Conservation (phyloP, 2,113 vertebrate species). For the Reinhardtius hippoglossoides region DNA sequence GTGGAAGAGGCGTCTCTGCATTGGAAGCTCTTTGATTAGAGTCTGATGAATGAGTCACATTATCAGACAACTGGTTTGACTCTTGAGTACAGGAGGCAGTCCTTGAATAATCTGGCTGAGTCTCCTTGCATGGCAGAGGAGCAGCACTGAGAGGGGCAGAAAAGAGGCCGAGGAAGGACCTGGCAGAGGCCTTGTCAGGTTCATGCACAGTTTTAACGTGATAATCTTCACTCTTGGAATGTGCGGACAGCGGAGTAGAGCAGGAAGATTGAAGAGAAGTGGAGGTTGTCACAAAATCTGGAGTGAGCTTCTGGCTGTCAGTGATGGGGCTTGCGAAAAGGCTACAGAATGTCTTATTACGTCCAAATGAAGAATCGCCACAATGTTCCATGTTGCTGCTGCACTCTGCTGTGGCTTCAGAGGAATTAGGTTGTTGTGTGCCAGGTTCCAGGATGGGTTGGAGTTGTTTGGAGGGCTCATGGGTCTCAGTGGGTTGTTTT, state of each 20-base stretch:
- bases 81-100: background rate
- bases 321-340: constrained; percentile 80
- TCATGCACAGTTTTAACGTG: background rate
- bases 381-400: background rate
- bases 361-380: background rate
- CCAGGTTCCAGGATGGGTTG: background rate
- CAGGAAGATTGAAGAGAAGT: constrained; percentile 71
- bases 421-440: fast-evolving
- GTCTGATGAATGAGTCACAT: background rate
- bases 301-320: constrained; percentile 59
- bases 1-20: background rate
- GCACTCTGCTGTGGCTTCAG: background rate
- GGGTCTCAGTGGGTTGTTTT: background rate
- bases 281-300: constrained; percentile 25
- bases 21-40: background rate
- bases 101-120: background rate
- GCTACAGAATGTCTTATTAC: constrained; percentile 41
- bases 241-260: background rate
- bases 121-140: background rate
- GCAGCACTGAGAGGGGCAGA: constrained; percentile 30
- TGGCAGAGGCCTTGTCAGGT: background rate
- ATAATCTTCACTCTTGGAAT: background rate
- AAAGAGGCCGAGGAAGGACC: constrained; percentile 53
- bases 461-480: background rate
- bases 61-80: background rate